Conservation (phyloP, 2,113 vertebrate genomes). For the Manacus vitellinus region DNA sequence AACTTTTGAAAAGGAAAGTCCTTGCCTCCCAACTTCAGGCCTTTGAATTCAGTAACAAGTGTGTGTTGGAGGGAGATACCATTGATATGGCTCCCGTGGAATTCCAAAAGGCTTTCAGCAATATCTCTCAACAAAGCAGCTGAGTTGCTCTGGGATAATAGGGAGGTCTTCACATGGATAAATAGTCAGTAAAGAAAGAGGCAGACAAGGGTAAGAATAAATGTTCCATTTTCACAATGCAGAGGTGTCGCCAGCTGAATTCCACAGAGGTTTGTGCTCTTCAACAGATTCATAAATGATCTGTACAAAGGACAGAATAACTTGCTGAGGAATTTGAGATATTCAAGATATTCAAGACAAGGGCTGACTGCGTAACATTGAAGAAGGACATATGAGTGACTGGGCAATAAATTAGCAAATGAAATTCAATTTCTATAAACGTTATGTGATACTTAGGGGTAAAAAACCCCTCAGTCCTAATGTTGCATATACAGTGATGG, state of each 20-base stretch:
- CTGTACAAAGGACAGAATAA: not conserved
- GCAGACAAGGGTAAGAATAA: conserved; percentile 14
- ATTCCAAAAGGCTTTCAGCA: conserved; percentile 9
- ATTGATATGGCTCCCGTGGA: not conserved
- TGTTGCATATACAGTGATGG: not conserved
- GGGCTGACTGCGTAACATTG: not conserved
- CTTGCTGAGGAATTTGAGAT: not conserved
- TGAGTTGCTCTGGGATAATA: conserved; percentile 4
- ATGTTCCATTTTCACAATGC: conserved; percentile 30
- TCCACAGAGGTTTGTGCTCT: conserved; percentile 19
- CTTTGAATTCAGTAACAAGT: not conserved
- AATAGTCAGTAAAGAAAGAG: not conserved
- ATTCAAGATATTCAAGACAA: not conserved
- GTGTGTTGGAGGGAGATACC: not conserved
- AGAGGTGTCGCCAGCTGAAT: not conserved
- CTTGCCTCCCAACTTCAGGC: not conserved
- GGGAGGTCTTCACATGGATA: not conserved
- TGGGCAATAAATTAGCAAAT: not conserved
- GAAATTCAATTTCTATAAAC: not conserved
- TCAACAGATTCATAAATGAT: not conserved
- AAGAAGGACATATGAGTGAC: not conserved
- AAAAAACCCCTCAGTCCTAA: not conserved
- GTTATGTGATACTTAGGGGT: not conserved
- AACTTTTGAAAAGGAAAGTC: not conserved
- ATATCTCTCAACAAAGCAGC: not conserved